phyloP scores from a whole-genome alignment of 1,140 invertebrate genomes.

The Parapsyche elsis region DNA sequence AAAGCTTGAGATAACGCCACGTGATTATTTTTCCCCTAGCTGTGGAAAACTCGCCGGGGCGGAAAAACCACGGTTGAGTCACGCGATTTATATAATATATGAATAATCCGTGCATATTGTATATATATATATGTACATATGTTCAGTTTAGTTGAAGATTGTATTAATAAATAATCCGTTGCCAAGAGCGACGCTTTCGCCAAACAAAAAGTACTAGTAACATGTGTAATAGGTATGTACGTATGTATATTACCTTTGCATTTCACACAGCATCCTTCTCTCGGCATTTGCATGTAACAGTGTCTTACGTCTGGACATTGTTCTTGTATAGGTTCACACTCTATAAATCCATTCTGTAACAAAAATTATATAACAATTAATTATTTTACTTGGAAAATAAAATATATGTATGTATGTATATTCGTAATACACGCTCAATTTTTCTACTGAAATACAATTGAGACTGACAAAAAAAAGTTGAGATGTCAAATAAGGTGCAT shows the following conservation, averaged over 20 bases:
- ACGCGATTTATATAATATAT: not conserved
- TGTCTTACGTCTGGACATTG: conserved; percentile 76
- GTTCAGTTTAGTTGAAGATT: too few species aligned
- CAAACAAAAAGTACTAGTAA: not conserved
- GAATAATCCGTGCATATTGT: not conserved
- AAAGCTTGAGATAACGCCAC: not conserved
- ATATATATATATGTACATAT: not conserved
- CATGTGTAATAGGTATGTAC: not conserved
- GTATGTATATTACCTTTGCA: conserved; percentile 78
- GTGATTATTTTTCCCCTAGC: not conserved
- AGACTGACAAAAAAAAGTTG: too few species aligned
- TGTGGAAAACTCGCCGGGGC: not conserved
- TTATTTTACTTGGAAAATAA: not conserved
- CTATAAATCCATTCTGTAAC: conserved; percentile 78
- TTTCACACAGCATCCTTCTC: conserved; percentile 73
- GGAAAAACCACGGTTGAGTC: conserved; percentile 1
- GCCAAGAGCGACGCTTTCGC: not conserved
- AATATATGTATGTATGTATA: not conserved
- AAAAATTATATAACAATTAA: conserved; percentile 5
- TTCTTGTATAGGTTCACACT: conserved; percentile 67
- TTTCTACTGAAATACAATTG: too few species aligned
- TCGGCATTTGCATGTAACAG: conserved; percentile 72
- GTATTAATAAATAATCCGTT: too few species aligned
- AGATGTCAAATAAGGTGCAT: too few species aligned
- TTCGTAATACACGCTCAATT: too few species aligned